Evolutionary conservation across 1,140 invertebrate genomes (phyloP), one percentile per base, ranked within the genome.

Genomic region (Chymomyza costata): DNA sequence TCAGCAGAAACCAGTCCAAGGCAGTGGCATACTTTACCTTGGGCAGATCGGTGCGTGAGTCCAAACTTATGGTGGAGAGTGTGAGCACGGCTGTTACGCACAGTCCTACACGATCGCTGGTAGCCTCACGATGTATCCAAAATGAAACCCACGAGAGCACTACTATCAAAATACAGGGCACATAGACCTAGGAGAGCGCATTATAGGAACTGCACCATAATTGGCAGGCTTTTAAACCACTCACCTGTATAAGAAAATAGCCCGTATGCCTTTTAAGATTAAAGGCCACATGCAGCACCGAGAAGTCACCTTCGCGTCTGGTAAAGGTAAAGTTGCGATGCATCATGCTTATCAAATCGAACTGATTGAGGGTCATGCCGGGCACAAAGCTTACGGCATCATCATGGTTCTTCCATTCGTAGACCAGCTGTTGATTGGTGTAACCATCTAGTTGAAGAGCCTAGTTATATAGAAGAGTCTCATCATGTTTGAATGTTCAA

Each of bases 91-190:
- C 95, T 0, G 95, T 97, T 5, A 97, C 95, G 14, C 96, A 95
- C 18, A 90, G 83, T 1, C 90, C 89, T 0, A 91, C 90, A 1
- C 90, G 86, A 63, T 91, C 90, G 54, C 92, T 91, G 0, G 94
- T 96, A 0, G 96, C 96, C 86, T 98, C 96, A 16, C 96, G 89
- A 87, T 98, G 95, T 65, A 97, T 95, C 95, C 96, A 98, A 85
- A 98, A 98, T 0, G 95, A 96, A 0, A 98, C 96, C 95, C 96
- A 99, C 0, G 95, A 97, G 0, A 98, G 87, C 1, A 97, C 93
- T 1, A 98, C 96, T 53, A 98, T 96, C 39, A 98, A 88, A 40
- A 96, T 95, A 81, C 96, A 98, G 0, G 97, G 97, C 16, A 97
- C 90, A 86, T 97, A 97, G 8, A 97, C 95, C 88, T 94, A 21